phyloP scores from a whole-genome alignment of 2,113 vertebrate species.

The Elachura formosa region DNA sequence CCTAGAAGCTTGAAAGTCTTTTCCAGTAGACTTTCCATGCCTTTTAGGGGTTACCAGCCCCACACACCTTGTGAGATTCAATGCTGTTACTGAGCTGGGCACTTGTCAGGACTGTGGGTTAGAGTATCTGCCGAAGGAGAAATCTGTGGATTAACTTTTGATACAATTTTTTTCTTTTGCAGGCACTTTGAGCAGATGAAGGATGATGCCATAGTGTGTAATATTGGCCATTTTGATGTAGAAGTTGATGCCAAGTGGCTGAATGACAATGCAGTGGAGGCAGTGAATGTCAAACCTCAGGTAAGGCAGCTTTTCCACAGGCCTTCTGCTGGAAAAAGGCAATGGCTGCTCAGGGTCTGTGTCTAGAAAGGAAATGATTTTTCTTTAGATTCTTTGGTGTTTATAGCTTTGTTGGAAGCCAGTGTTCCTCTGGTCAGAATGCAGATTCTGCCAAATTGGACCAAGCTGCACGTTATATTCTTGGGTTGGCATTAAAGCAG shows the following conservation, averaged over 20 bases:
- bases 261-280: conserved; percentile 82
- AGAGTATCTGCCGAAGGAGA: neutral
- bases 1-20: neutral
- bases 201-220: conserved; percentile 93
- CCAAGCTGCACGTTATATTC: neutral
- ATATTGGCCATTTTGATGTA: conserved; percentile 96
- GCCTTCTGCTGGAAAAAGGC: neutral
- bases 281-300: conserved; percentile 93
- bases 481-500: neutral
- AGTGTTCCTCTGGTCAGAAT: neutral
- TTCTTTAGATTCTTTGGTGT: neutral
- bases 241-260: conserved; percentile 95
- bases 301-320: conserved; percentile 60
- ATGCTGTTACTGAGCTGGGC: neutral
- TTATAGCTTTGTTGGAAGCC: neutral
- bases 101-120: neutral
- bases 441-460: neutral
- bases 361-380: neutral
- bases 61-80: neutral
- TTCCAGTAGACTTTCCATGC: neutral
- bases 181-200: conserved; percentile 98
- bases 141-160: neutral
- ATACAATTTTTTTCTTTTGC: neutral
- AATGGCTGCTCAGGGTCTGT: neutral
- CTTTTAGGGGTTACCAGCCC: neutral